Conservation (phyloP, 64 coral and sea anemone species). For the Trachythela sp. region DNA sequence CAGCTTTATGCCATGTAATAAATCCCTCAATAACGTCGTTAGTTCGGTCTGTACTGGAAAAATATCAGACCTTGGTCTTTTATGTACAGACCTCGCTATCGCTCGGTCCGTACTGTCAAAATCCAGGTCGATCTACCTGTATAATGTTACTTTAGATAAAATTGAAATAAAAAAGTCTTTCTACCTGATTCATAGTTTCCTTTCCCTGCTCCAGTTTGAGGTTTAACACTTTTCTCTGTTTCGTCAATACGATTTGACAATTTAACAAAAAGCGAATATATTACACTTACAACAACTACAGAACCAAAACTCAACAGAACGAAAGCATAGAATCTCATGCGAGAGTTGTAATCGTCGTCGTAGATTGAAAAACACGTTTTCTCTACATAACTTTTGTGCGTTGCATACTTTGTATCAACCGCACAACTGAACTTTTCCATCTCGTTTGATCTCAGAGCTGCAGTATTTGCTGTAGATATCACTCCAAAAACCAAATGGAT, state of each 20-base stretch:
- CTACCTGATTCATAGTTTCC: background rate
- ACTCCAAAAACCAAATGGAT: background rate
- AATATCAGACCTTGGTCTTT: too few relatives aligned
- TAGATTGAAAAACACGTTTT: constrained; percentile 39
- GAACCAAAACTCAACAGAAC: constrained; percentile 3
- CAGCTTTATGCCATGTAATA: too few relatives aligned
- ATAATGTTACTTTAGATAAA: too few relatives aligned
- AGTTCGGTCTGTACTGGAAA: too few relatives aligned
- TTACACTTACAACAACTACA: constrained; percentile 9
- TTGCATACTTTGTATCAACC: background rate
- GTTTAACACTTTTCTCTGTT: background rate
- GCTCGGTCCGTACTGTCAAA: too few relatives aligned
- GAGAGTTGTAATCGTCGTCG: constrained; percentile 33
- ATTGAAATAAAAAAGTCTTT: too few relatives aligned
- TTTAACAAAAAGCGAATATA: constrained; percentile 44
- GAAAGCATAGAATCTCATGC: constrained; percentile 10
- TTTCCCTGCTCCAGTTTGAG: background rate
- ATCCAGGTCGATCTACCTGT: too few relatives aligned
- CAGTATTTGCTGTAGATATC: background rate
- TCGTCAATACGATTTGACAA: constrained; percentile 32
- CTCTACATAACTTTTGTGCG: background rate
- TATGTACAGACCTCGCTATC: too few relatives aligned
- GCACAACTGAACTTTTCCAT: constrained; percentile 34
- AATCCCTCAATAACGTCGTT: too few relatives aligned
- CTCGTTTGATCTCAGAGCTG: background rate